Base-by-base conservation (phyloP, 2,888 invertebrate genomes). In the Quadroppia sp. region DNA sequence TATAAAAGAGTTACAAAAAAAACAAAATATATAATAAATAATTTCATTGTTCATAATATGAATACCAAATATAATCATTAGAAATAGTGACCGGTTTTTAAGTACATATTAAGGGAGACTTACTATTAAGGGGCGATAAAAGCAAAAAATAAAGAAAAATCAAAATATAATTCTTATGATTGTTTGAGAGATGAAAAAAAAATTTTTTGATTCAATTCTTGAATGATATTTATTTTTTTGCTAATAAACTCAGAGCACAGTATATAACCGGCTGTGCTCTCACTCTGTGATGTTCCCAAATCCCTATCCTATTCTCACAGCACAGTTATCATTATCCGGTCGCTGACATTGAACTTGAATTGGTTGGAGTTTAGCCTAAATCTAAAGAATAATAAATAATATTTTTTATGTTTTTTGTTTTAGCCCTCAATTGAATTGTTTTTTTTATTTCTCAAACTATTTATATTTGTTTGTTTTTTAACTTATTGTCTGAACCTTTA, bases 281-380 rank as follows among this genome's bases (percentile, higher is more conserved):
- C 11, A 36, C 11, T 7, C 4, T 7, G 11, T 36, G 6, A 36
- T 36, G 6, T 36, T 36, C 45, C 11, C 45, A 36, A 36, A 36
- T 45, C 15, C 45, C 45, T 13, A 15, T 15, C 11, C 15, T 15
- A 15, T 17, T 45, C 45, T 15, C 45, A 45, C 45, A 45, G 45
- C 45, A 45, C 45, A 15, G 45, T 45, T 45, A 45, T 45, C 45
- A 45, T 45, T 45, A 45, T 45, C 45, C 45, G 45, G 45, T 45
- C 45, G 45, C 45, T 45, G 45, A 45, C 45, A 45, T 15, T 45
- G 45, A 45, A 45, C 45, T 45, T 45, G 15, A 45, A 15, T 15
- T 45, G n/a, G 2, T 45, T 45, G 45, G 11, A 45, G 45, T 45
- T 45, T 45, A 45, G 45, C 45, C 45, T 45, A 45, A 45, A 45